Evolutionary conservation across 1,140 invertebrate genomes (phyloP).

Genomic region (Drosophila sulfurigaster): DNA sequence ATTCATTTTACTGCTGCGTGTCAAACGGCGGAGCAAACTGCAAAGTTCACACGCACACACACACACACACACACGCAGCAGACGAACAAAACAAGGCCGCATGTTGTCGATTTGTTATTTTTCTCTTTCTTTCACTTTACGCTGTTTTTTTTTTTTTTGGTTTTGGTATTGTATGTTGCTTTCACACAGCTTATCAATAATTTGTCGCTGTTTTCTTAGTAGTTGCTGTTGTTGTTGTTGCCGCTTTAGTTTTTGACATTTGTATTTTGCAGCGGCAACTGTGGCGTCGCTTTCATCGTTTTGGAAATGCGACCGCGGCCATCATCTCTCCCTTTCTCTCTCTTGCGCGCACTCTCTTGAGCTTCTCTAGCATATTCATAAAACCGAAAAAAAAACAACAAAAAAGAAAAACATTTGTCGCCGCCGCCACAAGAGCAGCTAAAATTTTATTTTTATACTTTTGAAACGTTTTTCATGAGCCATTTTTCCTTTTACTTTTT

Average conservation of each 20-base stretch:
- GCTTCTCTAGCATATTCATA: slow-evolving; percentile 6
- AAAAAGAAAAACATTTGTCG: slow-evolving; percentile 39
- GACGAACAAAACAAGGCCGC: slow-evolving; percentile 23
- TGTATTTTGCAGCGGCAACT: background rate
- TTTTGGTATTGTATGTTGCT: slow-evolving; percentile 7
- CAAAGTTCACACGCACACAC: slow-evolving; percentile 69
- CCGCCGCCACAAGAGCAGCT: slow-evolving; percentile 23
- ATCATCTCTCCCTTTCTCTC: slow-evolving; percentile 14
- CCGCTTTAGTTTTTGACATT: slow-evolving; percentile 35
- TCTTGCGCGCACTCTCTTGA: slow-evolving; percentile 22
- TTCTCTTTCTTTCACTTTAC: slow-evolving; percentile 31
- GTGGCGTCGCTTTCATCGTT: slow-evolving; percentile 29
- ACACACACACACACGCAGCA: slow-evolving; percentile 8
- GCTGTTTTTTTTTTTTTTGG: background rate
- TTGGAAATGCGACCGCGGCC: slow-evolving; percentile 28
- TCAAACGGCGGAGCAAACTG: slow-evolving; percentile 62
- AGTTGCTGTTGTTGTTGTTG: slow-evolving; percentile 8
- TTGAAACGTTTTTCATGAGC: slow-evolving; percentile 63
- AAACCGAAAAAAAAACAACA: too few species aligned
- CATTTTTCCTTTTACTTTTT: slow-evolving; percentile 67
- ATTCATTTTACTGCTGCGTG: slow-evolving; percentile 15
- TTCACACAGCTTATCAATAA: slow-evolving; percentile 50
- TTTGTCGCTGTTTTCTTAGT: slow-evolving; percentile 23
- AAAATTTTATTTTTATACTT: slow-evolving; percentile 74
- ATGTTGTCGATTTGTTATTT: slow-evolving; percentile 23